A percentile compares a stretch with the other conserved stretches of the same genome.
Evolutionary conservation across 2,113 vertebrate species (phyloP).

Genomic region (Thryonomys swinderianus): DNA sequence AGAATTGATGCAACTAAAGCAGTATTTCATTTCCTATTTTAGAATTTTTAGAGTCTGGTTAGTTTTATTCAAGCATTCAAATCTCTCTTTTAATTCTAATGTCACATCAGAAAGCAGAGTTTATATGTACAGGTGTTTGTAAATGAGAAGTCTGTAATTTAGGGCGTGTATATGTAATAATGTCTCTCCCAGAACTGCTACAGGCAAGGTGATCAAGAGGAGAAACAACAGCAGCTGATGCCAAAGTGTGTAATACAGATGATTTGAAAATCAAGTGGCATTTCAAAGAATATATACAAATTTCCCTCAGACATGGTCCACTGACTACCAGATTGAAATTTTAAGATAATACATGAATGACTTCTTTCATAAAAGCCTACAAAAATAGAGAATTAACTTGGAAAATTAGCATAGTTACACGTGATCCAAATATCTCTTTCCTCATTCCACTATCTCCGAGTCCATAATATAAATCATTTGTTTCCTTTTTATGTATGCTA

Average conservation of each 20-base stretch:
- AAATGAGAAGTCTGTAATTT: neutral
- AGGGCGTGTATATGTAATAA: neutral
- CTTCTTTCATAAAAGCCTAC: constrained; percentile 40
- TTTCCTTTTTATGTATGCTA: constrained; percentile 8
- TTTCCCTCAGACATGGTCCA: neutral
- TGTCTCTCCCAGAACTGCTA: neutral
- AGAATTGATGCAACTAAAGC: neutral
- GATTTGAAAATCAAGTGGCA: constrained; percentile 12
- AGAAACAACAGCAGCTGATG: neutral
- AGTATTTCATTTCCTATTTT: neutral
- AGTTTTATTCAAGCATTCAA: neutral
- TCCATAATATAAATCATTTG: neutral
- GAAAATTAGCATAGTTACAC: neutral
- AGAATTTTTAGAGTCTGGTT: neutral
- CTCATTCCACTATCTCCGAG: neutral
- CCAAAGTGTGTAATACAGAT: constrained; percentile 15
- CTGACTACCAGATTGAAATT: constrained; percentile 10
- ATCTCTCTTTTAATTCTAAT: constrained; percentile 9
- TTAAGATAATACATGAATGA: constrained; percentile 21
- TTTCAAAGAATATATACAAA: neutral
- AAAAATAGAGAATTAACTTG: neutral
- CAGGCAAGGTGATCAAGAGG: neutral
- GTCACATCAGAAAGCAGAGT: neutral
- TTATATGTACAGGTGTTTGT: neutral
- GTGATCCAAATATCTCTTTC: neutral